Conservation (phyloP, 2,797 vertebrate species). For the Molossus molossus region DNA sequence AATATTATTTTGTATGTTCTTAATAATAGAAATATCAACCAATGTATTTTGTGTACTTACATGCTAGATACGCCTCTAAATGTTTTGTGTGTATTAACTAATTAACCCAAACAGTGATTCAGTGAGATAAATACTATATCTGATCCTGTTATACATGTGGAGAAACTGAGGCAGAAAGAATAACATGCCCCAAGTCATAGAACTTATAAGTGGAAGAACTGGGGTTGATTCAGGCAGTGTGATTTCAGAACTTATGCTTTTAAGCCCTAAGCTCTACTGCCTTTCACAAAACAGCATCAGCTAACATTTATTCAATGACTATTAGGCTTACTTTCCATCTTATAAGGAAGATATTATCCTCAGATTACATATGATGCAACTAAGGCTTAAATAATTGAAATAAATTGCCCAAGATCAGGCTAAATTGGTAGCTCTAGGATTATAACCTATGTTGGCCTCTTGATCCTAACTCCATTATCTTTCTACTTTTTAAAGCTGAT, state of each 20-base stretch:
- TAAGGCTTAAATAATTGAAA: conserved; percentile 38
- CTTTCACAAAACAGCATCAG: background rate
- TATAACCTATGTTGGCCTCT: background rate
- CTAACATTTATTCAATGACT: conserved; percentile 1
- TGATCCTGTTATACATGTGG: background rate
- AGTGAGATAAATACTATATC: background rate
- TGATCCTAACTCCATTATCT: conserved; percentile 35
- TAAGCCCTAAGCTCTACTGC: background rate
- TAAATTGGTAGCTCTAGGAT: background rate
- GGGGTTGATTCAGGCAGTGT: background rate
- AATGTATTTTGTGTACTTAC: background rate
- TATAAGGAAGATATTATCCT: background rate
- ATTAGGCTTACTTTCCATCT: background rate
- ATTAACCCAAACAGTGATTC: background rate
- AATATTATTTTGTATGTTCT: background rate
- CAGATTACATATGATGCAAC: background rate
- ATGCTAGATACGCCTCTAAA: background rate
- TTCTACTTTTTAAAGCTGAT: conserved; percentile 25
- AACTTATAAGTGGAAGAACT: background rate
- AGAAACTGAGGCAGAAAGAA: background rate
- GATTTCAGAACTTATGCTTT: background rate
- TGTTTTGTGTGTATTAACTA: background rate
- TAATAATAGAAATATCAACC: background rate
- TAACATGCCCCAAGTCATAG: background rate
- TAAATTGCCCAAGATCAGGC: conserved; percentile 23